Percentiles rank a stretch among this genome's conserved stretches.
These are phyloP conservation scores for Eulacestoma nigropectus DNA, from an alignment of 2,113 vertebrate genomes.

Conservation along the genomic window DNA sequence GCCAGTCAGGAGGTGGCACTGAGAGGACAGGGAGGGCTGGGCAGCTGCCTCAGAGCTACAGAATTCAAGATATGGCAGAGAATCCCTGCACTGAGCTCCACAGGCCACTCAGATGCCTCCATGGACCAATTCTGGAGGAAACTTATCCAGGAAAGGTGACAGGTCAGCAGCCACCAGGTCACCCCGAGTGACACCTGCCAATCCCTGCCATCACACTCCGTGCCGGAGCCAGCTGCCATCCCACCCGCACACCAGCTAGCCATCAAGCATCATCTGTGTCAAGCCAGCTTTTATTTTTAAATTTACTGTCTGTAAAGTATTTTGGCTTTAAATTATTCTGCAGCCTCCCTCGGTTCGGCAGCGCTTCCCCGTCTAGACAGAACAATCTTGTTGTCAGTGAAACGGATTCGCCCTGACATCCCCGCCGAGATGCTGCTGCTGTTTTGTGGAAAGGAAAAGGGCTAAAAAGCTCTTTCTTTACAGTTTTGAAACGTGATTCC, in stretches of 20 bases:
- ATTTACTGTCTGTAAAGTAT: not conserved
- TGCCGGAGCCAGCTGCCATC: not conserved
- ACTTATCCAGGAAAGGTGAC: not conserved
- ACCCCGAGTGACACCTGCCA: not conserved
- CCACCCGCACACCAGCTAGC: not conserved
- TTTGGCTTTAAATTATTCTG: slow-evolving; percentile 59
- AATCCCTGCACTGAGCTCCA: not conserved
- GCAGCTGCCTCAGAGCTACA: not conserved
- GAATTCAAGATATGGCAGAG: not conserved
- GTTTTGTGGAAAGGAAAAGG: not conserved
- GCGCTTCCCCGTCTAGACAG: slow-evolving; percentile 38
- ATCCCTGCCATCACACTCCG: not conserved
- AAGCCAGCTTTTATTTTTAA: not conserved
- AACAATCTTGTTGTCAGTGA: slow-evolving; percentile 66
- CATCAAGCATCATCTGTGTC: not conserved
- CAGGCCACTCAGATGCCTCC: fast-evolving
- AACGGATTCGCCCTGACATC: slow-evolving; percentile 63
- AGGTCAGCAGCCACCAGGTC: not conserved
- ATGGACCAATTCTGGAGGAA: not conserved
- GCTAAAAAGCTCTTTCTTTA: slow-evolving; percentile 11
- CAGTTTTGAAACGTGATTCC: not conserved
- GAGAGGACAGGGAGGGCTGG: not conserved
- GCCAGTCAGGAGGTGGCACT: not conserved
- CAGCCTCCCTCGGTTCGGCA: slow-evolving; percentile 38
- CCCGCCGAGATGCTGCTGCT: not conserved